Evolutionary conservation across 2,113 vertebrate genomes (phyloP).

Genomic region (Sphyrna mokarran): DNA sequence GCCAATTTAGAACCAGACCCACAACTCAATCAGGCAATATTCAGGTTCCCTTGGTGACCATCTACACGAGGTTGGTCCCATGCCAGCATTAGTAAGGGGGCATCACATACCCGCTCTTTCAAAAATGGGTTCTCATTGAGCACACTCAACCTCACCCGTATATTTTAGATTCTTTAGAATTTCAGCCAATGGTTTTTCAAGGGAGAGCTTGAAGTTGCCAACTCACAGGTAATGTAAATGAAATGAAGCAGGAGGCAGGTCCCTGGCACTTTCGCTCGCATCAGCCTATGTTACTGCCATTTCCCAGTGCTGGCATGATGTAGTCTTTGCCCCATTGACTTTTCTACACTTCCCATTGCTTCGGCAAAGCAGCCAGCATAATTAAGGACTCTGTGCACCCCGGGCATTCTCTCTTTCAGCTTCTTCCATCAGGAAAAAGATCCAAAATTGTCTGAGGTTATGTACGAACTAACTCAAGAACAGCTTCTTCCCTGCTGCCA

Average conservation of each 20-base stretch:
- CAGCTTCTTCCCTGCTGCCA: too few species aligned
- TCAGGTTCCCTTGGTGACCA: background rate
- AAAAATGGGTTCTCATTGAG: too few species aligned
- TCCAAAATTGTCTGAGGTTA: too few species aligned
- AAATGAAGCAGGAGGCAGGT: background rate
- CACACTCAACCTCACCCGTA: background rate
- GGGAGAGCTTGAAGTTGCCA: background rate
- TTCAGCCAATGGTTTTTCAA: background rate
- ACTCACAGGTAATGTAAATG: background rate
- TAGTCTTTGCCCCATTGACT: background rate
- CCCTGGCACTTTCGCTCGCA: background rate
- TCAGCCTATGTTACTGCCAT: background rate
- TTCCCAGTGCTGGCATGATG: background rate
- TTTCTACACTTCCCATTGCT: too few species aligned
- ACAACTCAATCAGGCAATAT: background rate
- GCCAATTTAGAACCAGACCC: background rate
- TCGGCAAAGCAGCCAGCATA: too few species aligned
- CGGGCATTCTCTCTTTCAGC: too few species aligned
- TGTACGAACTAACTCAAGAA: too few species aligned
- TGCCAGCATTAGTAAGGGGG: background rate
- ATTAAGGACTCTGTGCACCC: too few species aligned
- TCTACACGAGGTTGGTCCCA: background rate
- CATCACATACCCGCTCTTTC: too few species aligned
- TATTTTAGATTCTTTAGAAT: background rate
- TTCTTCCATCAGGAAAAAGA: too few species aligned